Evolutionary conservation across 1,140 invertebrate genomes (phyloP).

Genomic region (Cheumatopsyche charites): DNA sequence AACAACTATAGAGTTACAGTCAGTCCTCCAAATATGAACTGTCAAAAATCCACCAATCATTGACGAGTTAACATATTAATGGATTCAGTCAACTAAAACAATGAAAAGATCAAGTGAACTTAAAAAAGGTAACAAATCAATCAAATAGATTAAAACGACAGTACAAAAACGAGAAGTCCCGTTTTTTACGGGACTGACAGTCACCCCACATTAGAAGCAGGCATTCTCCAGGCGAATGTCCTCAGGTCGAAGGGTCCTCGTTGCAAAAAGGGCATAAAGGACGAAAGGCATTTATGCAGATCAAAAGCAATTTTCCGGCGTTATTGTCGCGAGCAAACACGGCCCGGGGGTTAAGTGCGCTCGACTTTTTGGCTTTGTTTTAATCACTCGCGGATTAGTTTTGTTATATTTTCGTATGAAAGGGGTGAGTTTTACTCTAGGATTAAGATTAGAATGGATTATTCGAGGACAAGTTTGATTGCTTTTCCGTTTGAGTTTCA

Average conservation of each 20-base stretch:
- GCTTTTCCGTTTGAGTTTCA: slow-evolving; percentile 47
- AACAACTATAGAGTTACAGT: too few relatives aligned
- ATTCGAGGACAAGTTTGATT: slow-evolving; percentile 48
- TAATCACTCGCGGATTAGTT: slow-evolving; percentile 40
- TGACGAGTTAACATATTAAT: too few relatives aligned
- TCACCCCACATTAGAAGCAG: too few relatives aligned
- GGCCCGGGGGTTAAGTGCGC: slow-evolving; percentile 26
- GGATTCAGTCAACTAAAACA: too few relatives aligned
- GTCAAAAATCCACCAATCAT: too few relatives aligned
- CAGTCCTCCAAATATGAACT: too few relatives aligned
- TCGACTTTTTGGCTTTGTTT: slow-evolving; percentile 44
- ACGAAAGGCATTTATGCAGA: slow-evolving; percentile 32
- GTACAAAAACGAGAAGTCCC: too few relatives aligned
- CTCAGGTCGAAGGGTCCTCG: not conserved
- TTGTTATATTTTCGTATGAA: not conserved
- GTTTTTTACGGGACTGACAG: too few relatives aligned
- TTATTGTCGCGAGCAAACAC: slow-evolving; percentile 38
- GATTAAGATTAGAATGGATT: slow-evolving; percentile 46
- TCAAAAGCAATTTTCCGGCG: slow-evolving; percentile 41
- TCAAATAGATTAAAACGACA: too few relatives aligned
- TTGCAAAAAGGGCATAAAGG: too few relatives aligned
- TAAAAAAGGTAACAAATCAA: too few relatives aligned
- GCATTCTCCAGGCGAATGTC: not conserved
- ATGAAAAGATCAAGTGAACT: too few relatives aligned
- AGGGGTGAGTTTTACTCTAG: slow-evolving; percentile 37